A percentile compares a stretch with the other conserved stretches of the same genome.
phyloP scores from a whole-genome alignment of 2,113 vertebrate genomes.

The Sceloporus undulatus region DNA sequence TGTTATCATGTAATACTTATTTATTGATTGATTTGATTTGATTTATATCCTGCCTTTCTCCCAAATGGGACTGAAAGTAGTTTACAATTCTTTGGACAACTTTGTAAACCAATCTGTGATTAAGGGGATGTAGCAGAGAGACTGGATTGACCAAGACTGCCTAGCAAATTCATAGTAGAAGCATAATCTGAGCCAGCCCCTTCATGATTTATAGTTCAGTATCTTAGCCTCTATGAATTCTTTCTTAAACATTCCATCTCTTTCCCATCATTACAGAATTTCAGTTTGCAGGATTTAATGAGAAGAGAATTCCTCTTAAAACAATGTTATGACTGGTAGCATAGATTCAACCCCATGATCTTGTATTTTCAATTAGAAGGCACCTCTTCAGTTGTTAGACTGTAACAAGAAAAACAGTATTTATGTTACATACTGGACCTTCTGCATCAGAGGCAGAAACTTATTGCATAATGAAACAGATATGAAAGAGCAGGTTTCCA shows the following conservation, averaged over 20 bases:
- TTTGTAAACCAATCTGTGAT: background rate
- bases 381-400: too few species aligned
- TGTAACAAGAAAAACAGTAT: background rate
- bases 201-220: too few species aligned
- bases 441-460: background rate
- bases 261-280: background rate
- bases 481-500: background rate
- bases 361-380: background rate
- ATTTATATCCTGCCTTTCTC: too few species aligned
- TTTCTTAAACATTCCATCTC: background rate
- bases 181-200: background rate
- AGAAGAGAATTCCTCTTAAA: background rate
- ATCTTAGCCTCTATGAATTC: too few species aligned
- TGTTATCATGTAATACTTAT: too few species aligned
- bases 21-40: too few species aligned
- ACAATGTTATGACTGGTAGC: background rate
- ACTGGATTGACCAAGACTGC: background rate
- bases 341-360: background rate
- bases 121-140: too few species aligned
- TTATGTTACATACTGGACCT: background rate
- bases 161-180: background rate
- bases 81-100: too few species aligned
- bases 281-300: background rate
- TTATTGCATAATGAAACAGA: background rate
- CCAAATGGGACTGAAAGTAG: too few species aligned